phyloP scores from a whole-genome alignment of 2,888 invertebrate genomes.

The Helobdella robusta region DNA sequence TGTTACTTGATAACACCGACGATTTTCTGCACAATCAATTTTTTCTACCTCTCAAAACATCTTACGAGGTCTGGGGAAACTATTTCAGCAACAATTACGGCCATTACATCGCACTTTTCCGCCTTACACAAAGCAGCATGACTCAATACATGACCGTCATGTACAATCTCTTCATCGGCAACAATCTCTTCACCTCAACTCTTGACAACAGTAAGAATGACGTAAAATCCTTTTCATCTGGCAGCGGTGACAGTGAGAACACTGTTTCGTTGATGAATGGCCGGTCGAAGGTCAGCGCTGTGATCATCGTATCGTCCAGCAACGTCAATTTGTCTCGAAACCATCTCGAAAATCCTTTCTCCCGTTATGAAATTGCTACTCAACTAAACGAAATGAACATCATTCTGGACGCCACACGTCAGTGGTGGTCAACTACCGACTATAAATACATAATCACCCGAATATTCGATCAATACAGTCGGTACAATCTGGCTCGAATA shows the following conservation, averaged over 20 bases:
- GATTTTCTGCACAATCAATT: slow-evolving; percentile 44
- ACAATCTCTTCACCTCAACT: slow-evolving; percentile 80
- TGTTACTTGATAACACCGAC: slow-evolving; percentile 69
- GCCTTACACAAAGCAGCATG: slow-evolving; percentile 75
- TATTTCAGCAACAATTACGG: slow-evolving; percentile 80
- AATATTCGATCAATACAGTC: slow-evolving; percentile 45
- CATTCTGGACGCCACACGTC: slow-evolving; percentile 77
- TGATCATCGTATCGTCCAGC: slow-evolving; percentile 78
- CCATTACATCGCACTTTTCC: slow-evolving; percentile 74
- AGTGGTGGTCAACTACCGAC: slow-evolving; percentile 67
- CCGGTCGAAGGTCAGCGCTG: slow-evolving; percentile 81
- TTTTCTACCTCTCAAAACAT: slow-evolving; percentile 43
- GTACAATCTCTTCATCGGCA: slow-evolving; percentile 79
- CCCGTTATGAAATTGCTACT: slow-evolving; percentile 86
- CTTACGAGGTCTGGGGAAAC: slow-evolving; percentile 55
- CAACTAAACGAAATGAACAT: slow-evolving; percentile 69
- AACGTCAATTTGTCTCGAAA: slow-evolving; percentile 82
- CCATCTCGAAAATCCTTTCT: slow-evolving; percentile 78
- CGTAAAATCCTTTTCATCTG: neutral
- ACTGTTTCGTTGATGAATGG: slow-evolving; percentile 59
- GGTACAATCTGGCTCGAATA: slow-evolving; percentile 83
- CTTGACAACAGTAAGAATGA: neutral
- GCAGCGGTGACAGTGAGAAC: neutral
- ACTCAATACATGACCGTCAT: slow-evolving; percentile 64
- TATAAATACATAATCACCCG: slow-evolving; percentile 36